These are phyloP conservation scores for Elymnias hypermnestra DNA, from an alignment of 1,140 invertebrate genomes.

Conservation along the genomic window DNA sequence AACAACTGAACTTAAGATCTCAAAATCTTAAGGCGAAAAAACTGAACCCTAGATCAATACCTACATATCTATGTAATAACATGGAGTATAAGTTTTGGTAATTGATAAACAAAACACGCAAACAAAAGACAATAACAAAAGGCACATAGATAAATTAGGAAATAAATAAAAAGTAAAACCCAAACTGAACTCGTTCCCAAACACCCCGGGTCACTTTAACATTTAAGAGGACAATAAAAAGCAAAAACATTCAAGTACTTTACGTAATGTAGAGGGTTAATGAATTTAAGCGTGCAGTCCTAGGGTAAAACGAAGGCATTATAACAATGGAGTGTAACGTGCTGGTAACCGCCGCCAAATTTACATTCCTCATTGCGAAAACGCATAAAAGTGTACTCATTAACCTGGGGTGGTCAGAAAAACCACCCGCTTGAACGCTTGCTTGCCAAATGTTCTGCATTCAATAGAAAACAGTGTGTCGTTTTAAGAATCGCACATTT, in stretches of 20 bases:
- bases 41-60: too few relatives aligned
- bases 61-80: too few relatives aligned
- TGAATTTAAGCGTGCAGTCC: constrained; percentile 57
- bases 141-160: background rate
- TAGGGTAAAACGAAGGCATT: constrained; percentile 52
- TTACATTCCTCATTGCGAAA: constrained; percentile 72
- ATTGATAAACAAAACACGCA: background rate
- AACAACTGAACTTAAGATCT: too few relatives aligned
- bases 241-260: constrained; percentile 43
- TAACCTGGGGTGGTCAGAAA: constrained; percentile 63
- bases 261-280: constrained; percentile 51
- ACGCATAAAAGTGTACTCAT: constrained; percentile 71
- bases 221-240: constrained; percentile 32
- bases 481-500: constrained; percentile 1
- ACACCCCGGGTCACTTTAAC: constrained; percentile 10
- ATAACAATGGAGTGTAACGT: constrained; percentile 64
- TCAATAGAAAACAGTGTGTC: constrained; percentile 18
- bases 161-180: constrained; percentile 3
- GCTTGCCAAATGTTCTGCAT: constrained; percentile 12
- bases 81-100: too few relatives aligned
- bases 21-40: too few relatives aligned
- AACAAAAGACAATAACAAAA: background rate
- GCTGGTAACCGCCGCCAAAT: constrained; percentile 60
- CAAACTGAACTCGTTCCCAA: constrained; percentile 8
- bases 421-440: constrained; percentile 35